These are phyloP conservation scores for Phymorhynchus buccinoides DNA, from an alignment of 1,140 invertebrate species.

Conservation along the genomic window DNA sequence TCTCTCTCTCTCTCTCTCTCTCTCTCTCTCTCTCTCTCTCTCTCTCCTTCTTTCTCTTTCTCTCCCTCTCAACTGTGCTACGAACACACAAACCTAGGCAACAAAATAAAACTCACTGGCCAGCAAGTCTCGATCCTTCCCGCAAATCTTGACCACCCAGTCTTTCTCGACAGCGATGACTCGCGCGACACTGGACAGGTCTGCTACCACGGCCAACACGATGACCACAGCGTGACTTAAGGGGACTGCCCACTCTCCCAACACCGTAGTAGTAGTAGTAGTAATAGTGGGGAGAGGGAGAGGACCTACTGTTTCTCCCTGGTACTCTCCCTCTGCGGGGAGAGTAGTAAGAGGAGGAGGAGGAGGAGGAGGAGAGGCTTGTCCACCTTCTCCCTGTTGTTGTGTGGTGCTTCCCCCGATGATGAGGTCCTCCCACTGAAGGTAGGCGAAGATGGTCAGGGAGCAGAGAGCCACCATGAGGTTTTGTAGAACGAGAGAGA, in stretches of 20 bases:
- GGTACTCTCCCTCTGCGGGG: too few species aligned
- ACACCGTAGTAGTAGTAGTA: too few species aligned
- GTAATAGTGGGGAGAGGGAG: too few species aligned
- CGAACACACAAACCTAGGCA: not conserved
- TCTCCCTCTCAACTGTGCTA: not conserved
- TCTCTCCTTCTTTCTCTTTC: not conserved
- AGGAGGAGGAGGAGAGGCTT: too few species aligned
- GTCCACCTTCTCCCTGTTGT: too few species aligned
- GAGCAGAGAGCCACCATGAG: slow-evolving; percentile 55
- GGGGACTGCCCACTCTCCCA: slow-evolving; percentile 6
- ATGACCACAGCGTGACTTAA: slow-evolving; percentile 55
- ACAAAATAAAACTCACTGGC: slow-evolving; percentile 49
- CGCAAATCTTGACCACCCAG: slow-evolving; percentile 75
- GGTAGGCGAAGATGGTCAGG: slow-evolving; percentile 44
- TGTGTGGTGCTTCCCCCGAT: too few species aligned
- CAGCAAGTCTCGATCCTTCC: slow-evolving; percentile 49
- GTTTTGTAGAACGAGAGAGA: slow-evolving; percentile 58
- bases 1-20: not conserved
- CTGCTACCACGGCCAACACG: slow-evolving; percentile 56
- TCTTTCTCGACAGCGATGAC: slow-evolving; percentile 75
- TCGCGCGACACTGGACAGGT: slow-evolving; percentile 69
- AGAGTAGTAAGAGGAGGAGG: too few species aligned
- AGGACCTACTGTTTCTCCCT: too few species aligned
- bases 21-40: not conserved
- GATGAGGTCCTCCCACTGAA: not conserved